Percentiles rank a stretch among this genome's conserved stretches.
Evolutionary conservation across 1,140 invertebrate species (phyloP).

Genomic region (Neodiprion pinetum): DNA sequence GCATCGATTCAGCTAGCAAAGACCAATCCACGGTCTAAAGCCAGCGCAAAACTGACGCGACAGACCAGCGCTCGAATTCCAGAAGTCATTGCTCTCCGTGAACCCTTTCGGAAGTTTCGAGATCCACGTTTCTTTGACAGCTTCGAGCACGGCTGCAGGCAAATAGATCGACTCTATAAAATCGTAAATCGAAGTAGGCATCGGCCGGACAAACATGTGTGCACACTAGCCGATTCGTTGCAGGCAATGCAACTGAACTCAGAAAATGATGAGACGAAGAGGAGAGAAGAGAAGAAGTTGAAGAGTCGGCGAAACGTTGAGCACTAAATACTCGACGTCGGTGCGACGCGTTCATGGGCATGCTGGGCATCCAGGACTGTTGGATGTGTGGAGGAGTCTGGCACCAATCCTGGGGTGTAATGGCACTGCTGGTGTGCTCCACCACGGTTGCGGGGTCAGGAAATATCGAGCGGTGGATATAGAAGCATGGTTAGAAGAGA

Average conservation of each 20-base stretch:
- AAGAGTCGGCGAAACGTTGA: constrained; percentile 37
- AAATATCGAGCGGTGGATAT: not conserved
- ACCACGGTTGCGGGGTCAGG: not conserved
- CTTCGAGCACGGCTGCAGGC: constrained; percentile 21
- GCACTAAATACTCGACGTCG: constrained; percentile 32
- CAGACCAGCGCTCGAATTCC: too few relatives aligned
- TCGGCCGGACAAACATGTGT: constrained; percentile 30
- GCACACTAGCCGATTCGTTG: too few relatives aligned
- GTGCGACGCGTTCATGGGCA: not conserved
- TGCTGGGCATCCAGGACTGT: not conserved
- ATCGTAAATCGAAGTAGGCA: constrained; percentile 14
- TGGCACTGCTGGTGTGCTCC: too few relatives aligned
- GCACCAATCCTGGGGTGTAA: too few relatives aligned
- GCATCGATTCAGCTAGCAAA: too few relatives aligned
- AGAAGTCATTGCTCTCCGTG: too few relatives aligned
- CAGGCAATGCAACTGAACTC: too few relatives aligned
- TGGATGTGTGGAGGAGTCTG: not conserved
- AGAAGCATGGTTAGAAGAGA: not conserved
- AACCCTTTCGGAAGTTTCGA: too few relatives aligned
- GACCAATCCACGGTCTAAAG: too few relatives aligned
- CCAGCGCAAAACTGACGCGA: too few relatives aligned
- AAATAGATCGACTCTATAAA: constrained; percentile 54
- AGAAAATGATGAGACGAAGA: too few relatives aligned
- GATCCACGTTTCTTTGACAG: constrained; percentile 23
- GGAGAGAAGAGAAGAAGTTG: not conserved